phyloP scores from a whole-genome alignment of 2,888 invertebrate species.

The Sepioteuthis lessoniana region DNA sequence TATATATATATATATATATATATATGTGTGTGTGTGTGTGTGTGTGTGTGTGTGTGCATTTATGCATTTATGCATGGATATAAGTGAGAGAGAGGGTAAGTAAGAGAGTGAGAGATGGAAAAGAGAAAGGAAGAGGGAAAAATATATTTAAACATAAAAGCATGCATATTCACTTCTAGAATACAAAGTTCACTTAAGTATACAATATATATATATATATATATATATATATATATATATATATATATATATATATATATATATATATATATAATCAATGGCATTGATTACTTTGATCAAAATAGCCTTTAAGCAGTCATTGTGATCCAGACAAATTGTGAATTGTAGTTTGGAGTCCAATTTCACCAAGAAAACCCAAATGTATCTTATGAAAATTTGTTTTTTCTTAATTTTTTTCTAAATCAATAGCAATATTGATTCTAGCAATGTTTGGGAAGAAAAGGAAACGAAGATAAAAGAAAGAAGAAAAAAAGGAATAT shows the following conservation, averaged over 20 bases:
- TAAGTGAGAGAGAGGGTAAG: no score
- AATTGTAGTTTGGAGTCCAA: conserved; percentile 33
- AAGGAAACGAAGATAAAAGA: background rate
- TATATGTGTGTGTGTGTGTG: no score
- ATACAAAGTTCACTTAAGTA: no score
- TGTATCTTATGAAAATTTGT: background rate
- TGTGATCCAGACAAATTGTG: background rate
- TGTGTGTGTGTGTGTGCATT: no score
- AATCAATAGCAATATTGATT: background rate
- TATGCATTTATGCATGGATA: no score
- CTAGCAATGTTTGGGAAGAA: background rate
- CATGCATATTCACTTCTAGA: no score
- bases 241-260: no score
- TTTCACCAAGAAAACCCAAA: background rate
- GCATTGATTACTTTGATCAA: background rate
- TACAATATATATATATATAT: background rate
- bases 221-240: conserved; percentile 35
- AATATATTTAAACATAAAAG: no score
- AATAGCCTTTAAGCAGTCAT: conserved; percentile 20
- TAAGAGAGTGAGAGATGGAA: no score
- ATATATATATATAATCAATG: background rate
- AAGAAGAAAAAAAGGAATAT: background rate
- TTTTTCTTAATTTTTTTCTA: background rate
- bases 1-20: no score
- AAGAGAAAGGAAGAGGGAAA: no score